These are phyloP conservation scores for Philopedon plagiatum DNA, from an alignment of 2,888 invertebrate species.

Conservation along the genomic window DNA sequence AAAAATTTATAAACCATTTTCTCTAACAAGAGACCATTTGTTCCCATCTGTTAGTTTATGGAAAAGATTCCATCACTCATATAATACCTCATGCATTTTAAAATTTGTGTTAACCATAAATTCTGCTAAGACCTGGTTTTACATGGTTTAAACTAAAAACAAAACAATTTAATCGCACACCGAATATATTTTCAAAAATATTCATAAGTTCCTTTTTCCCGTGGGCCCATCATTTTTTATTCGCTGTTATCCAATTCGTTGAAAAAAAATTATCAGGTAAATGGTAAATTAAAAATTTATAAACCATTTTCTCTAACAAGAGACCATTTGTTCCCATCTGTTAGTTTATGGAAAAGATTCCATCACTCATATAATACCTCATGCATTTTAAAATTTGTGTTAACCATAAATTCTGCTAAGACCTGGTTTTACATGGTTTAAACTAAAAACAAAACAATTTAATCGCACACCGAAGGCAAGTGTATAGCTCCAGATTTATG, in stretches of 20 bases:
- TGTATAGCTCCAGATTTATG: conserved; percentile 42
- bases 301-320: conserved; percentile 1
- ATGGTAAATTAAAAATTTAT: not conserved
- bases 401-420: conserved; percentile 30
- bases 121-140: conserved; percentile 19
- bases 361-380: conserved; percentile 35
- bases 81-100: conserved; percentile 47
- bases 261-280: not conserved
- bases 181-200: no score
- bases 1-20: conserved; percentile 3
- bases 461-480: conserved; percentile 39
- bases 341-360: conserved; percentile 16
- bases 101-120: conserved; percentile 38
- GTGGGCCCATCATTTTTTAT: no score
- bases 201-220: no score
- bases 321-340: conserved; percentile 25
- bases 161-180: conserved; percentile 41
- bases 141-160: conserved; percentile 38
- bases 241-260: not conserved
- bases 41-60: conserved; percentile 27
- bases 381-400: conserved; percentile 44
- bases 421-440: conserved; percentile 33
- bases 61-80: conserved; percentile 14
- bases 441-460: conserved; percentile 44
- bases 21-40: conserved; percentile 11